phyloP scores from a whole-genome alignment of 2,888 invertebrate genomes.

The Orchesellides sinensis region DNA sequence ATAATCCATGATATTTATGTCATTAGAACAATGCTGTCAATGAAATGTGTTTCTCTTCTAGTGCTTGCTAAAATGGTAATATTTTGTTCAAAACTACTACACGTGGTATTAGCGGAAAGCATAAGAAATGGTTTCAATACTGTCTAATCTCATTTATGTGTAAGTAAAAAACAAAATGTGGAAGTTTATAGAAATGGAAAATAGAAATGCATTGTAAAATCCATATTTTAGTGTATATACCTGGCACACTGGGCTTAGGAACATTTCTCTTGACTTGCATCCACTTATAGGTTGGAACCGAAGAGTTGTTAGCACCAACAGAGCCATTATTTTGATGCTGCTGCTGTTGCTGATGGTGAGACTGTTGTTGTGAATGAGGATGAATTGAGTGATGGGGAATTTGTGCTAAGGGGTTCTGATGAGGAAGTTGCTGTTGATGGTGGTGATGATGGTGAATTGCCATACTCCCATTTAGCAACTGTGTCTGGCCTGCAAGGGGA shows the following conservation, averaged over 20 bases:
- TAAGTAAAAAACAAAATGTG: no score
- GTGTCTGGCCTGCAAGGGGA: constrained; percentile 58
- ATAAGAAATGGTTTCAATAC: no score
- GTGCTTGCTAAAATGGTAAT: background rate
- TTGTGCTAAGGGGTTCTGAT: constrained; percentile 69
- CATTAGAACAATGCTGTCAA: constrained; percentile 34
- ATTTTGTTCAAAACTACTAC: background rate
- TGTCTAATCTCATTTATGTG: background rate
- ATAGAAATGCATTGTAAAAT: background rate
- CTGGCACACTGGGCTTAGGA: constrained; percentile 88
- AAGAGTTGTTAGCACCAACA: constrained; percentile 49
- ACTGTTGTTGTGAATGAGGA: constrained; percentile 67
- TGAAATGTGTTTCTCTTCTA: background rate
- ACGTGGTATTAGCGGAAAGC: no score
- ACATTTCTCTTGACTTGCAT: constrained; percentile 99
- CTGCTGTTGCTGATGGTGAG: constrained; percentile 64
- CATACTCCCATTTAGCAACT: constrained; percentile 59
- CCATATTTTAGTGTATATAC: no score
- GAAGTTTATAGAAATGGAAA: background rate
- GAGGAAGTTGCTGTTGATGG: constrained; percentile 69
- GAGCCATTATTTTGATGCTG: constrained; percentile 56
- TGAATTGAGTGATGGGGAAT: constrained; percentile 68
- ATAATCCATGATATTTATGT: constrained; percentile 28
- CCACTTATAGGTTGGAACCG: constrained; percentile 94
- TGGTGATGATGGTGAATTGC: constrained; percentile 73